These are phyloP conservation scores for Pogonus chalceus DNA, from an alignment of 1,140 invertebrate species.

Conservation along the genomic window DNA sequence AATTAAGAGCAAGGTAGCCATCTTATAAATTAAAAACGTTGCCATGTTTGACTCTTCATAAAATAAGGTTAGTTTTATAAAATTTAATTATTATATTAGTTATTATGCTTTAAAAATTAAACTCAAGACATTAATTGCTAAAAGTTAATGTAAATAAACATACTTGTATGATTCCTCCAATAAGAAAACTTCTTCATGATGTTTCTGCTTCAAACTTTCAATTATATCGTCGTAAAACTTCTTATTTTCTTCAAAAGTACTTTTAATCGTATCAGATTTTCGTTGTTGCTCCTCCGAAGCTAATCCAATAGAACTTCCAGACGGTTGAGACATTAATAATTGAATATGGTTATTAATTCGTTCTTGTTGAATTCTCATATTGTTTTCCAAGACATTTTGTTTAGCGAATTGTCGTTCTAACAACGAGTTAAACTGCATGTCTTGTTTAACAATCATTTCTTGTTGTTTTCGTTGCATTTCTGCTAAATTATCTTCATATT, in stretches of 20 bases:
- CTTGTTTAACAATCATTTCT: constrained; percentile 34
- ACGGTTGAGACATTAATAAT: constrained; percentile 35
- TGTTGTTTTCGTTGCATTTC: constrained; percentile 40
- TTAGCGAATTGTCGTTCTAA: constrained; percentile 38
- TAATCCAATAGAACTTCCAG: background rate
- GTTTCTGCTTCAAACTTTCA: constrained; percentile 34
- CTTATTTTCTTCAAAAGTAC: constrained; percentile 15
- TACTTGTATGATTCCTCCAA: constrained; percentile 41
- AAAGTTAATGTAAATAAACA: constrained; percentile 13
- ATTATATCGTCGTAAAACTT: constrained; percentile 31
- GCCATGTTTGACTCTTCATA: background rate
- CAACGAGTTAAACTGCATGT: constrained; percentile 37
- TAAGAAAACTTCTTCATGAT: constrained; percentile 40
- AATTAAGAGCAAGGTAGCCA: no score
- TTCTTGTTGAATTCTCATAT: constrained; percentile 40
- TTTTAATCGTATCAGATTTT: constrained; percentile 15
- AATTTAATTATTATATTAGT: background rate
- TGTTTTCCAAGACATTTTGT: constrained; percentile 39
- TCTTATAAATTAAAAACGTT: background rate
- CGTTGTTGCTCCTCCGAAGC: constrained; percentile 8
- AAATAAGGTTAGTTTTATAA: background rate
- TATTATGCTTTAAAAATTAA: background rate
- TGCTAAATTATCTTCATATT: constrained; percentile 36
- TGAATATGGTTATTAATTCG: constrained; percentile 42
- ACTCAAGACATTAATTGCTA: constrained; percentile 3